Conservation (phyloP, 2,797 vertebrate genomes). For the Lates japonicus region DNA sequence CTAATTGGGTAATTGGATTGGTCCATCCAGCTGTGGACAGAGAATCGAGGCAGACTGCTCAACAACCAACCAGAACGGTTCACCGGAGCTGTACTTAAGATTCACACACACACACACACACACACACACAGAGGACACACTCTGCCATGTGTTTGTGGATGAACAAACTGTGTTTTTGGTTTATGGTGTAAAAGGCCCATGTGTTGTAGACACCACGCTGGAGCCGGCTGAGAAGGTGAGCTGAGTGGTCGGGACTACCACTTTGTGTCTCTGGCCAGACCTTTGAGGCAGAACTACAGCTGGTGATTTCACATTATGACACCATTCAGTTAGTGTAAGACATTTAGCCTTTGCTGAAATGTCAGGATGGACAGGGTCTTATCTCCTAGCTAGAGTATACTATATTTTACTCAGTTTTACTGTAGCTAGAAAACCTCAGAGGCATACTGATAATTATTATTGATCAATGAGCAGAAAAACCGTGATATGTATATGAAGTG, state of each 20-base stretch:
- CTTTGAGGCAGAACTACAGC: slow-evolving; percentile 93
- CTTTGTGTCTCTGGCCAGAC: slow-evolving; percentile 94
- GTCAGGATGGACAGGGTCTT: background rate
- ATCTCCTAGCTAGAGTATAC: too few species aligned
- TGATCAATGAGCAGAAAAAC: background rate
- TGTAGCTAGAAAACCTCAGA: background rate
- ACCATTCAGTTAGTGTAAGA: background rate
- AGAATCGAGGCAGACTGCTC: slow-evolving; percentile 92
- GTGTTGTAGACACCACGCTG: slow-evolving; percentile 92
- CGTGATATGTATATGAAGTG: background rate
- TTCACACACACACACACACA: background rate
- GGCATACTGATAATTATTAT: background rate
- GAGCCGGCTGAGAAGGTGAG: slow-evolving; percentile 92
- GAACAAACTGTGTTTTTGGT: slow-evolving; percentile 8
- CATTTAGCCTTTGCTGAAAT: too few species aligned
- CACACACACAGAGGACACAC: background rate
- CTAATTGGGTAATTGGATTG: too few species aligned
- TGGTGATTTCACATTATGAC: slow-evolving; percentile 50
- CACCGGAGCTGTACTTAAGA: slow-evolving; percentile 93
- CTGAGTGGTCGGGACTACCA: slow-evolving; percentile 94
- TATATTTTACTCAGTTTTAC: background rate
- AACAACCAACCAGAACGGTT: slow-evolving; percentile 93
- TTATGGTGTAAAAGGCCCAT: slow-evolving; percentile 13
- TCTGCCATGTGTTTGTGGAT: background rate
- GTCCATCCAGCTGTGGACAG: slow-evolving; percentile 95